phyloP scores from a whole-genome alignment of 1,140 invertebrate genomes.

The Scaptomyza hsui region DNA sequence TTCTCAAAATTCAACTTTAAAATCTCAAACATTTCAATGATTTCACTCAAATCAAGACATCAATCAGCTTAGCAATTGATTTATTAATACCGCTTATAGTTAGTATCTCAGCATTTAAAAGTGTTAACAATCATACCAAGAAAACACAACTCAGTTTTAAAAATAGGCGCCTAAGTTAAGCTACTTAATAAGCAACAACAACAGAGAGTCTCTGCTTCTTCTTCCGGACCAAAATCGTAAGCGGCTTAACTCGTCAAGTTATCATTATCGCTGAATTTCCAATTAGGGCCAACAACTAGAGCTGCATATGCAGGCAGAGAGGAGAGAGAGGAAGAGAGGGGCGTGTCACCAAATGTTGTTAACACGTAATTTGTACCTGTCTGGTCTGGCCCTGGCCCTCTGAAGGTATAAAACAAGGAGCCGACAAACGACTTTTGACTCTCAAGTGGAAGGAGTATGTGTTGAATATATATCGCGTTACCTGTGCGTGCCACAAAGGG shows the following conservation, averaged over 20 bases:
- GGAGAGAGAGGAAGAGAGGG: not conserved
- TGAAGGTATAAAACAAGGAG: slow-evolving; percentile 6
- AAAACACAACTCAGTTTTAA: not conserved
- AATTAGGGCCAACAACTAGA: slow-evolving; percentile 40
- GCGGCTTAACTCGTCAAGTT: slow-evolving; percentile 32
- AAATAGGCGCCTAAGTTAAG: slow-evolving; percentile 3
- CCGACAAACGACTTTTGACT: slow-evolving; percentile 13
- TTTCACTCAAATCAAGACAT: not conserved
- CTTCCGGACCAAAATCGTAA: slow-evolving; percentile 5
- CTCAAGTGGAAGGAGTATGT: not conserved
- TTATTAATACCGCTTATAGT: not conserved
- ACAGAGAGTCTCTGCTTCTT: not conserved
- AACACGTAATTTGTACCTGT: slow-evolving; percentile 72
- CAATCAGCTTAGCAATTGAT: not conserved
- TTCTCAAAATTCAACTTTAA: too few relatives aligned
- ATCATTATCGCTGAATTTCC: slow-evolving; percentile 71
- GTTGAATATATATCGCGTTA: slow-evolving; percentile 31
- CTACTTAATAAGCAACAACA: not conserved
- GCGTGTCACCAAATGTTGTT: slow-evolving; percentile 71
- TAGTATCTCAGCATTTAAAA: slow-evolving; percentile 7
- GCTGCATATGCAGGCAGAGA: slow-evolving; percentile 1
- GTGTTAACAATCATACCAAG: not conserved
- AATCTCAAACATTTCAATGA: not conserved
- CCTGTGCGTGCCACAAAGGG: slow-evolving; percentile 23
- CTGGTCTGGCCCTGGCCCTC: slow-evolving; percentile 1